Evolutionary conservation across 2,113 vertebrate genomes (phyloP).

Genomic region (Gymnobelideus leadbeateri): DNA sequence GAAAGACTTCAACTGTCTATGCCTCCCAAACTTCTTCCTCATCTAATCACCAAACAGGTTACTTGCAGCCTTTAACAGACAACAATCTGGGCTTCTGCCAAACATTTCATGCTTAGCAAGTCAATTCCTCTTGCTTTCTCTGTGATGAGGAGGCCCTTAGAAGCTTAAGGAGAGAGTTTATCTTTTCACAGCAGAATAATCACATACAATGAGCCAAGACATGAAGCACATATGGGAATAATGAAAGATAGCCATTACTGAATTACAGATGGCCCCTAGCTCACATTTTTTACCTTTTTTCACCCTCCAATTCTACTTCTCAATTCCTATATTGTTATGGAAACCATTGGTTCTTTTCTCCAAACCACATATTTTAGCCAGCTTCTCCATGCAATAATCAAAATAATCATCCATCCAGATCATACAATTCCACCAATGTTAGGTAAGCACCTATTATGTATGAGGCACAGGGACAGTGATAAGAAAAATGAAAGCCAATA

Average conservation of each 20-base stretch:
- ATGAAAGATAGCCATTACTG: not conserved
- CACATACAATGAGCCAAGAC: slow-evolving; percentile 5
- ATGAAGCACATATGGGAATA: not conserved
- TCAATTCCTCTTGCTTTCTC: slow-evolving; percentile 51
- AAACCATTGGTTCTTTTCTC: not conserved
- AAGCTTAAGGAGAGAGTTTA: not conserved
- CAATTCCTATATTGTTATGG: not conserved
- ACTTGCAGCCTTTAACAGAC: not conserved
- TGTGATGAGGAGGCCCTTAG: slow-evolving; percentile 21
- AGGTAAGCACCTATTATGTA: not conserved
- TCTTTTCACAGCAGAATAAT: slow-evolving; percentile 23
- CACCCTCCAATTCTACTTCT: not conserved
- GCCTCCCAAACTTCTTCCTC: not conserved
- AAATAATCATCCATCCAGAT: not conserved
- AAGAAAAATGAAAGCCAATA: not conserved
- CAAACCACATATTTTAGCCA: not conserved
- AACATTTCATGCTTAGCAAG: slow-evolving; percentile 1
- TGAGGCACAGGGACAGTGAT: not conserved
- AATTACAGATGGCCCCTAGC: slow-evolving; percentile 19
- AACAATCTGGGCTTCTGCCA: not conserved
- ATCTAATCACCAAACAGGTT: not conserved
- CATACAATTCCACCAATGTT: not conserved
- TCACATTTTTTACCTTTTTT: slow-evolving; percentile 11
- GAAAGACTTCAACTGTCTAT: slow-evolving; percentile 16
- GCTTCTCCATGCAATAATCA: not conserved